Evolutionary conservation across 2,888 invertebrate genomes (phyloP).

Genomic region (Cataglyphis cursor): DNA sequence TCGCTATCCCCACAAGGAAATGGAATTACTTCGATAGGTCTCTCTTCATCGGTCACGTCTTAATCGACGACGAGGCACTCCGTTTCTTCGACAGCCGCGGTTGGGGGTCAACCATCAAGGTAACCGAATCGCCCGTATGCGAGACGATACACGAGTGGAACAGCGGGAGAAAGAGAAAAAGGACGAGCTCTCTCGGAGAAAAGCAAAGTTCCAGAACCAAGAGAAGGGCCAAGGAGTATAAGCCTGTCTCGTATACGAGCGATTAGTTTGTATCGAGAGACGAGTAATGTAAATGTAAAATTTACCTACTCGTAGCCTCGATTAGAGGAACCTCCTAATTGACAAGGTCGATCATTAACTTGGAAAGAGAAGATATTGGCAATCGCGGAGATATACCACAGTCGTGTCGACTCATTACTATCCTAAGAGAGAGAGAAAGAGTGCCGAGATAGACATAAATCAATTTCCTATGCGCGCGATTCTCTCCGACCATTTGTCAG

Average conservation of each 20-base stretch:
- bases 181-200: slow-evolving; percentile 59
- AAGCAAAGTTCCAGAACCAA: slow-evolving; percentile 49
- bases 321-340: slow-evolving; percentile 68
- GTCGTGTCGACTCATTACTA: slow-evolving; percentile 61
- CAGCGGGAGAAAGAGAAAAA: slow-evolving; percentile 57
- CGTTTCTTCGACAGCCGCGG: slow-evolving; percentile 70
- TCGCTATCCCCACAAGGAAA: slow-evolving; percentile 79
- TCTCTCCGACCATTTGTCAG: slow-evolving; percentile 32
- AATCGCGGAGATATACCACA: slow-evolving; percentile 28
- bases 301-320: slow-evolving; percentile 63
- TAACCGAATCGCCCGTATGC: slow-evolving; percentile 70
- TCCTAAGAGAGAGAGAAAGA: slow-evolving; percentile 15
- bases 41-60: slow-evolving; percentile 76
- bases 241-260: slow-evolving; percentile 21
- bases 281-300: slow-evolving; percentile 41
- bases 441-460: slow-evolving; percentile 53
- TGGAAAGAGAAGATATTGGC: slow-evolving; percentile 54
- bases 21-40: slow-evolving; percentile 75
- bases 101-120: slow-evolving; percentile 74
- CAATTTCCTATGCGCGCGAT: slow-evolving; percentile 56
- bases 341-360: slow-evolving; percentile 66
- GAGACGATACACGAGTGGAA: slow-evolving; percentile 52
- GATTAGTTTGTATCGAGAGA: slow-evolving; percentile 57
- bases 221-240: slow-evolving; percentile 63
- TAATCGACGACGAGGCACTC: slow-evolving; percentile 72